Percentiles rank a stretch among this genome's conserved stretches.
phyloP scores from a whole-genome alignment of 2,113 vertebrate genomes.

The Pseudopodoces humilis region DNA sequence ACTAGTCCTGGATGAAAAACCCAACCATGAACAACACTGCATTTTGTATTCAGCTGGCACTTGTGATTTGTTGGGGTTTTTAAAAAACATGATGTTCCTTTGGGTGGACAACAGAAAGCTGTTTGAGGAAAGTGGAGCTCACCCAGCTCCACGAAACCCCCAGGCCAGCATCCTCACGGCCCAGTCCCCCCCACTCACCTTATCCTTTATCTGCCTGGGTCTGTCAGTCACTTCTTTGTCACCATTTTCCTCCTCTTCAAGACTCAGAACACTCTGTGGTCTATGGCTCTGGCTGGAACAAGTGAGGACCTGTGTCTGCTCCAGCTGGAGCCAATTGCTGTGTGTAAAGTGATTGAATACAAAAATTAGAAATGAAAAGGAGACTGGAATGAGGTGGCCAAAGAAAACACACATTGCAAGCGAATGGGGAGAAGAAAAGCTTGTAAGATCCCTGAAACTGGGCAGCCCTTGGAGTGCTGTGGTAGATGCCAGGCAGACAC shows the following conservation, averaged over 20 bases:
- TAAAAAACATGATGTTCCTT: not conserved
- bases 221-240: not conserved
- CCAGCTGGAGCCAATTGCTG: not conserved
- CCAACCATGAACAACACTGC: not conserved
- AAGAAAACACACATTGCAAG: slow-evolving; percentile 62
- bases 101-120: not conserved
- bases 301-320: slow-evolving; percentile 55
- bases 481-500: not conserved
- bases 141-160: not conserved
- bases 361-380: slow-evolving; percentile 62
- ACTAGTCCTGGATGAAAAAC: not conserved
- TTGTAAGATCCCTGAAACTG: slow-evolving; percentile 56
- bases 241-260: not conserved
- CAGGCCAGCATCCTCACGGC: rapidly evolving
- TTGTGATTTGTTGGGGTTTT: not conserved
- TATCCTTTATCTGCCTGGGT: not conserved
- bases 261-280: rapidly evolving
- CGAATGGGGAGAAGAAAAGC: not conserved
- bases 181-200: not conserved
- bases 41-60: not conserved
- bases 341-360: slow-evolving; percentile 31
- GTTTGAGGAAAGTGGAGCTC: not conserved
- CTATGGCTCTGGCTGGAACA: not conserved
- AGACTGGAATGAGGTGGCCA: slow-evolving; percentile 2
- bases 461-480: not conserved